Conservation (phyloP, 2,113 vertebrate species). For the Nibea albiflora region DNA sequence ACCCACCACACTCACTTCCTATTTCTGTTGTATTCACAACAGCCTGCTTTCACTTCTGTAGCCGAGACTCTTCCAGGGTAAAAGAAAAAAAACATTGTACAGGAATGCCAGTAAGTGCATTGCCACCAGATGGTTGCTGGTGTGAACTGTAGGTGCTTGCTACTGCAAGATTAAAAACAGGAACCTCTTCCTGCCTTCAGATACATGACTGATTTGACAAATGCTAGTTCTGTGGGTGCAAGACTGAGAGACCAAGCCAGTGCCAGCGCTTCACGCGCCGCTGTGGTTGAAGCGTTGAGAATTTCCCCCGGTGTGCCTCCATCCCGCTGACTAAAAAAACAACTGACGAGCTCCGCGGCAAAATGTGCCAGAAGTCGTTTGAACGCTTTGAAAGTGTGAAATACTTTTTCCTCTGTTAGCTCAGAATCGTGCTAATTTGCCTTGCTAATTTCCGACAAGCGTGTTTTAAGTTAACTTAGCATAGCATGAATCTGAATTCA, state of each 20-base stretch:
- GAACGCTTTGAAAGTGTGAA: rapidly evolving
- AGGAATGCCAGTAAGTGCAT: conserved; percentile 33
- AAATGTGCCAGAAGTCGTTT: background rate
- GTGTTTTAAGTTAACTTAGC: too few relatives aligned
- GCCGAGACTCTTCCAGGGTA: background rate
- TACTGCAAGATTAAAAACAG: conserved; percentile 5
- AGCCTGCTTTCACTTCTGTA: conserved; percentile 66
- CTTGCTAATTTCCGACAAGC: too few relatives aligned
- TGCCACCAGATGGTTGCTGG: too few relatives aligned
- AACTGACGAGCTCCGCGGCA: background rate
- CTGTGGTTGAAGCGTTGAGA: conserved; percentile 45
- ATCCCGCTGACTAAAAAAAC: background rate
- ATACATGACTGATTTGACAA: background rate
- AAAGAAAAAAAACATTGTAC: background rate
- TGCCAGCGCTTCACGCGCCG: background rate
- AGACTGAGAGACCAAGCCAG: background rate
- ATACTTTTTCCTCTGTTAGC: too few relatives aligned
- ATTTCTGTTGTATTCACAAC: conserved; percentile 23
- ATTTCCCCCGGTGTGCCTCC: conserved; percentile 40
- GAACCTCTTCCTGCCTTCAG: conserved; percentile 1
- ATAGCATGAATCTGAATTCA: too few relatives aligned
- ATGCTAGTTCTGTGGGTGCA: background rate
- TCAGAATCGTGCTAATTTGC: too few relatives aligned
- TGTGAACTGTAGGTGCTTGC: background rate
- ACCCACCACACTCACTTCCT: conserved; percentile 27